Evolutionary conservation across 2,113 vertebrate species (phyloP), one percentile per base, ranked within the genome.

Genomic region (Gymnorhina tibicen): DNA sequence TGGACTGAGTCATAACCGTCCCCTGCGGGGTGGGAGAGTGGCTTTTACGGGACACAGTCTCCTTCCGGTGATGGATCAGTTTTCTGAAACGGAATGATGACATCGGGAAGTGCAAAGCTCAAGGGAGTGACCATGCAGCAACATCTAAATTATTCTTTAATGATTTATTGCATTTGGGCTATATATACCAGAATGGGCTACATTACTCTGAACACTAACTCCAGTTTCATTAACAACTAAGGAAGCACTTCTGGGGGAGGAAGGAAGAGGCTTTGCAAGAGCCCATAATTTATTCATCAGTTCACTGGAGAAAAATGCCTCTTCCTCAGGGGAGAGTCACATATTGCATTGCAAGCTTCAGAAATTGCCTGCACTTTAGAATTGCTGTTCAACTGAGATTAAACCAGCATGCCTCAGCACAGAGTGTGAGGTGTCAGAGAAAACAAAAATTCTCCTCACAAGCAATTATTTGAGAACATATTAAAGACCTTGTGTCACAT

Each of bases 31-130:
- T 87, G 18, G 98, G 97, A 2, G 98, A 98, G 28, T 99, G 98
- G 58, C 98, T 98, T 69, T 99, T 98, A 39, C 98, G 99, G 22
- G 99, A 98, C 16, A 99, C 97, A 0, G 99, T 99, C 96, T 99
- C 99, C 95, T 99, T 99, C 91, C 99, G 99, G 97, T 99, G 99
- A 92, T 99, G 99, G 97, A 99, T 99, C 97, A 99, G 96, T 81
- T 99, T 99, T 94, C 99, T 99, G 95, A 35, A 73, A 97, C 1
- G 4, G 77, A 92, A 91, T 2, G n/a, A 52, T 3, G 22, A 80
- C 56, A 53, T 56, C 75, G 53, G 77, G 73, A 70, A 92, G 28
- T 75, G 77, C 35, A 74, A 30, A 58, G 62, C 67, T 94, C 58
- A 79, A 84, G 55, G 50, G 67, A 92, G 26, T 1, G 8, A 74